Percentiles rank a stretch among this genome's conserved stretches.
Conservation (phyloP, 2,888 invertebrate genomes). For the Mactromeris polynyma region DNA sequence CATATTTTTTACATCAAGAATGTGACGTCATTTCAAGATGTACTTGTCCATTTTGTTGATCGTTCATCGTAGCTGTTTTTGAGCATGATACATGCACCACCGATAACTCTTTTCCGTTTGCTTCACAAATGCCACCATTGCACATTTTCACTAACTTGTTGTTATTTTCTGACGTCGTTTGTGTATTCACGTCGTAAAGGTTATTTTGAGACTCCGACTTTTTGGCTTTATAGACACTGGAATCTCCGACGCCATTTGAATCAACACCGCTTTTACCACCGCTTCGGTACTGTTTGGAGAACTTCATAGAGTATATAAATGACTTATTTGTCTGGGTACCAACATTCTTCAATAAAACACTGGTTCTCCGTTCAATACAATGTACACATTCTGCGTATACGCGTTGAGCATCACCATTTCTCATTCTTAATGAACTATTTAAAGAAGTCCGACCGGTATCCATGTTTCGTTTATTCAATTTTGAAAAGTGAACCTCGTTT, state of each 20-base stretch:
- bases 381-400: background rate
- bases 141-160: background rate
- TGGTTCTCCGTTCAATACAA: background rate
- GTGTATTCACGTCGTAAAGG: background rate
- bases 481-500: background rate
- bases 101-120: background rate
- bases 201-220: background rate
- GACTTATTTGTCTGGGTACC: slow-evolving; percentile 59
- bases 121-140: background rate
- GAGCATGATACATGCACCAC: background rate
- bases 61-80: background rate
- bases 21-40: background rate
- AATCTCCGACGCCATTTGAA: background rate
- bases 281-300: background rate
- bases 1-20: background rate
- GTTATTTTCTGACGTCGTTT: background rate
- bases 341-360: slow-evolving; percentile 20
- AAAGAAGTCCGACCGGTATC: background rate
- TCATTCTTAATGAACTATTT: background rate
- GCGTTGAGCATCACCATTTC: background rate
- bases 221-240: background rate
- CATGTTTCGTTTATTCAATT: background rate
- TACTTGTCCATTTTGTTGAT: background rate
- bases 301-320: slow-evolving; percentile 43
- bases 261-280: background rate